Percentiles rank a stretch among this genome's conserved stretches.
Evolutionary conservation across 2,797 vertebrate species (phyloP).

Genomic region (Sphenopsis melanotis): DNA sequence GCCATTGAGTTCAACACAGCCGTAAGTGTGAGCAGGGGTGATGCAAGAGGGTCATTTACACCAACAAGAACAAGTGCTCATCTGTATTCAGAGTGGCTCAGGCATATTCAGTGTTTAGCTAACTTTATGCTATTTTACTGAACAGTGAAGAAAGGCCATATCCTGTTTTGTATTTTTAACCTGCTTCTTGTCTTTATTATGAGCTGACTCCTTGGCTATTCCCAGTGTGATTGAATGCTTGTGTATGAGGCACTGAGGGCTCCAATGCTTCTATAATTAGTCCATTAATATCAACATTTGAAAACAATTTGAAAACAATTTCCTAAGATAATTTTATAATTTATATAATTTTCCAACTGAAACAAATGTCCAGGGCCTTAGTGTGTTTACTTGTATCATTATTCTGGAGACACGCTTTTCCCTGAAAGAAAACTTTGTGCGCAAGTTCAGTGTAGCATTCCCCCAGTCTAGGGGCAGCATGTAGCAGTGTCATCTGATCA

Average conservation of each 20-base stretch:
- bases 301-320: background rate
- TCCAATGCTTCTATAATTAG: background rate
- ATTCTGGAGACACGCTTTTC: background rate
- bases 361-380: background rate
- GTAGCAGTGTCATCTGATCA: background rate
- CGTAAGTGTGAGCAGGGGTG: rapidly evolving
- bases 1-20: background rate
- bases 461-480: background rate
- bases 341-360: background rate
- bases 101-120: background rate
- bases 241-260: background rate
- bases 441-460: rapidly evolving
- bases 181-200: background rate
- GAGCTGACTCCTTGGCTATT: background rate
- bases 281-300: background rate
- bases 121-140: background rate
- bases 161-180: background rate
- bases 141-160: background rate
- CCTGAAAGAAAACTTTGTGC: background rate
- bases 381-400: background rate
- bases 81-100: background rate
- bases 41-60: background rate
- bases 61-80: rapidly evolving
- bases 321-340: background rate
- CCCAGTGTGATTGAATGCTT: background rate